Percentiles rank a stretch among this genome's conserved stretches.
Conservation (phyloP, 92 coral and sea anemone species). For the Micromussa lordhowensis region DNA sequence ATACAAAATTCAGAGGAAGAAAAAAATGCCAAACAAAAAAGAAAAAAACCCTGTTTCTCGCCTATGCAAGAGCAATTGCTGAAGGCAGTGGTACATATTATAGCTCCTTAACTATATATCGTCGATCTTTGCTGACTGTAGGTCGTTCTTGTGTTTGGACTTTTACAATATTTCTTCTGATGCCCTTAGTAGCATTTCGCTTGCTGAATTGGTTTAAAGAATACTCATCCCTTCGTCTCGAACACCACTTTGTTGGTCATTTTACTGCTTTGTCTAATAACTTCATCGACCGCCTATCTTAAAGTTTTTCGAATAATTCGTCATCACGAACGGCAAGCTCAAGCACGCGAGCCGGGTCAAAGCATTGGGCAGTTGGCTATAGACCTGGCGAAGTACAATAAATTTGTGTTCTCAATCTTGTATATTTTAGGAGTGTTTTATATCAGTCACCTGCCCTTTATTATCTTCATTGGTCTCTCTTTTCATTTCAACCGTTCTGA, state of each 20-base stretch:
- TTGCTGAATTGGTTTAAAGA: neutral
- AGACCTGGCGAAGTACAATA: neutral
- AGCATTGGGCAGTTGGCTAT: neutral
- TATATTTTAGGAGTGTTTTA: neutral
- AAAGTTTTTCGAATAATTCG: constrained; percentile 8
- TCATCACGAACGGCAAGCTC: neutral
- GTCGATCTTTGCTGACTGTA: neutral
- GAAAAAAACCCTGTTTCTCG: no score
- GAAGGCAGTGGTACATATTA: neutral
- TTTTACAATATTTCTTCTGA: neutral
- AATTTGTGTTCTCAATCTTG: neutral
- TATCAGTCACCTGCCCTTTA: neutral
- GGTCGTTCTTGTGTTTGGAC: neutral
- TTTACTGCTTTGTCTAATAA: neutral
- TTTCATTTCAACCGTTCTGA: neutral
- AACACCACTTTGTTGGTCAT: neutral
- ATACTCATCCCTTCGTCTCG: neutral
- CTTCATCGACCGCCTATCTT: neutral
- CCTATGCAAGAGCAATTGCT: neutral
- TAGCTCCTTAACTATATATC: neutral
- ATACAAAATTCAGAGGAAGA: neutral
- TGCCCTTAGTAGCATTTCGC: neutral
- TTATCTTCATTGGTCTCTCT: neutral
- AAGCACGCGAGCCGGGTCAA: neutral
- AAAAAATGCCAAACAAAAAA: no score